Conservation (phyloP, 2,888 invertebrate genomes). For the Melieria omissa region DNA sequence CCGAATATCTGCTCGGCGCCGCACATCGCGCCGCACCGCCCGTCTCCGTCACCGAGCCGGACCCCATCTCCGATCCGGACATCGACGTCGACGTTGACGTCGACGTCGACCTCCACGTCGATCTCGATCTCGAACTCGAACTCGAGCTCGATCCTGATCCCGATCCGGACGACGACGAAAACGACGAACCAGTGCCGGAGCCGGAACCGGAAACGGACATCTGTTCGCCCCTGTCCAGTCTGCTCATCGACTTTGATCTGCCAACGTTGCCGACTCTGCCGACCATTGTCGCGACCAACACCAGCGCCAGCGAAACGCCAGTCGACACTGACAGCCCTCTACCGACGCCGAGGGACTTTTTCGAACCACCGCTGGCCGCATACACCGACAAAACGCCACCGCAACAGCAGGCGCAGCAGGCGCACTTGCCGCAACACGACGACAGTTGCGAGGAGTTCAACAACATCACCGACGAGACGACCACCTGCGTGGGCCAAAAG, state of each 20-base stretch:
- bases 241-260: no score
- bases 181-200: slow-evolving; percentile 13
- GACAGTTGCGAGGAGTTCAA: slow-evolving; percentile 61
- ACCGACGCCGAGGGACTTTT: slow-evolving; percentile 36
- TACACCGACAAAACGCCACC: slow-evolving; percentile 37
- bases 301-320: slow-evolving; percentile 24
- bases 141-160: slow-evolving; percentile 19
- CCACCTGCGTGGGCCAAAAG: slow-evolving; percentile 60
- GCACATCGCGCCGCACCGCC: slow-evolving; percentile 30
- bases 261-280: slow-evolving; percentile 12
- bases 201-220: slow-evolving; percentile 18
- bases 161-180: slow-evolving; percentile 5
- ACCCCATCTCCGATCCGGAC: slow-evolving; percentile 29
- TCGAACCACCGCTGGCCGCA: slow-evolving; percentile 38
- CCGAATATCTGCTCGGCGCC: slow-evolving; percentile 26
- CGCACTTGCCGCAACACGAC: slow-evolving; percentile 53
- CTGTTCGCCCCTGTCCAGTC: no score
- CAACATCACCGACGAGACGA: slow-evolving; percentile 57
- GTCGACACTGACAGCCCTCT: slow-evolving; percentile 39
- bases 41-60: slow-evolving; percentile 13
- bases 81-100: slow-evolving; percentile 19
- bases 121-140: slow-evolving; percentile 7
- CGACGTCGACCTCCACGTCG: slow-evolving; percentile 22
- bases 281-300: slow-evolving; percentile 21
- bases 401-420: slow-evolving; percentile 48